Conservation (phyloP, 2,797 vertebrate species). For the Manis javanica region DNA sequence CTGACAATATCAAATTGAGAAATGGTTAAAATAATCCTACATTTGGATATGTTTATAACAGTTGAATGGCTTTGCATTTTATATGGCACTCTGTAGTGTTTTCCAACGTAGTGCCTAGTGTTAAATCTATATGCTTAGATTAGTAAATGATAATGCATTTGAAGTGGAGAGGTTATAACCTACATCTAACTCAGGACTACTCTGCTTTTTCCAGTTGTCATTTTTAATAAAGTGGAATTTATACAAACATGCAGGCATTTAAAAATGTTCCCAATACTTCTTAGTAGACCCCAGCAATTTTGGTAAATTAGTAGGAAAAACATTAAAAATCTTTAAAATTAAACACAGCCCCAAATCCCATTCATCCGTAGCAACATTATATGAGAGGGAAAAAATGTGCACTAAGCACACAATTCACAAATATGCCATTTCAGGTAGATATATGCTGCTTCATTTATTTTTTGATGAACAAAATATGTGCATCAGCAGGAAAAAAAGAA, state of each 20-base stretch:
- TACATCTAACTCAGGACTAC: constrained; percentile 80
- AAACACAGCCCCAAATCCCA: constrained; percentile 79
- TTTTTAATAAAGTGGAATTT: constrained; percentile 75
- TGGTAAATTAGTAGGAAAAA: constrained; percentile 72
- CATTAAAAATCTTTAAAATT: constrained; percentile 71
- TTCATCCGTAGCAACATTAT: constrained; percentile 80
- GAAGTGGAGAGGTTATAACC: constrained; percentile 67
- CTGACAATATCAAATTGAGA: constrained; percentile 2
- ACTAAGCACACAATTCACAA: constrained; percentile 81
- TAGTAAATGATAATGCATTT: constrained; percentile 70
- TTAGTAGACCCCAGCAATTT: constrained; percentile 51
- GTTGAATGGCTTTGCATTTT: constrained; percentile 42
- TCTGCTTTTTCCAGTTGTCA: constrained; percentile 74
- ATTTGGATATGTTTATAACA: constrained; percentile 53
- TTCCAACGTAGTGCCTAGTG: constrained; percentile 11
- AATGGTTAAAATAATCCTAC: constrained; percentile 52
- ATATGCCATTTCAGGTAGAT: constrained; percentile 83
- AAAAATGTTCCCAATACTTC: neutral
- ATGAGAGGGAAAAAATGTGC: constrained; percentile 70
- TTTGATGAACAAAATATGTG: constrained; percentile 76
- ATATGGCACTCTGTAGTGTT: neutral
- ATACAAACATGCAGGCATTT: constrained; percentile 77
- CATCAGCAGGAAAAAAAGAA: constrained; percentile 75
- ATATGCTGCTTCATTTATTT: constrained; percentile 83
- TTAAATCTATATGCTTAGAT: constrained; percentile 66